Percentiles rank a stretch among this genome's conserved stretches.
Conservation (phyloP, 1,140 invertebrate species). For the Drosophila willistoni region DNA sequence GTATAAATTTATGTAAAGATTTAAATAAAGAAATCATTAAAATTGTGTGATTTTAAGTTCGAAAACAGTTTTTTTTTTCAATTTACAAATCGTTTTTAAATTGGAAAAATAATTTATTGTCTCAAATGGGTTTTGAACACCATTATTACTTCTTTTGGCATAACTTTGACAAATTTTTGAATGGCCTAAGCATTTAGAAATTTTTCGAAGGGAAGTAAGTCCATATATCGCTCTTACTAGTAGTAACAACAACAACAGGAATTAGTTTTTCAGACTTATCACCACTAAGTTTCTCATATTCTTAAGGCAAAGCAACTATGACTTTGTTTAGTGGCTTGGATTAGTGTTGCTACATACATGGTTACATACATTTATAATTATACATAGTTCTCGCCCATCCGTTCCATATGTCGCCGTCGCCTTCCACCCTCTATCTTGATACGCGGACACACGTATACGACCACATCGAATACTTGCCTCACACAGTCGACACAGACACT, state of each 20-base stretch:
- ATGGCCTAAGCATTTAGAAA: slow-evolving; percentile 60
- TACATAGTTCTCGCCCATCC: slow-evolving; percentile 53
- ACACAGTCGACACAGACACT: slow-evolving; percentile 64
- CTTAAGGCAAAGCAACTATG: slow-evolving; percentile 23
- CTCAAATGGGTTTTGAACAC: too few relatives aligned
- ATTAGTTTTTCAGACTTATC: slow-evolving; percentile 64
- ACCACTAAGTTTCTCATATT: slow-evolving; percentile 62
- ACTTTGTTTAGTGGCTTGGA: slow-evolving; percentile 58
- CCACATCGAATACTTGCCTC: slow-evolving; percentile 8
- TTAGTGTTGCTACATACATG: slow-evolving; percentile 54
- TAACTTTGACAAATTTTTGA: slow-evolving; percentile 36
- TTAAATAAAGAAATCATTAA: too few relatives aligned
- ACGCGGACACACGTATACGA: slow-evolving; percentile 20
- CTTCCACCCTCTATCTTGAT: slow-evolving; percentile 20
- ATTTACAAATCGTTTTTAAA: slow-evolving; percentile 26
- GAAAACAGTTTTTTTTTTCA: slow-evolving; percentile 8
- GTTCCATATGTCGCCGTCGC: slow-evolving; percentile 48
- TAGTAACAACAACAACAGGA: slow-evolving; percentile 30
- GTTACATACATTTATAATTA: slow-evolving; percentile 1
- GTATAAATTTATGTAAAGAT: too few relatives aligned
- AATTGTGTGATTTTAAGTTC: background rate
- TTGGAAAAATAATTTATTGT: too few relatives aligned
- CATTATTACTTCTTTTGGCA: background rate
- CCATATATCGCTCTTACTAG: slow-evolving; percentile 28
- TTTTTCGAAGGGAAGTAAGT: slow-evolving; percentile 36